These are phyloP conservation scores for Meteorus sp. DNA, from an alignment of 1,140 invertebrate species.

Conservation along the genomic window DNA sequence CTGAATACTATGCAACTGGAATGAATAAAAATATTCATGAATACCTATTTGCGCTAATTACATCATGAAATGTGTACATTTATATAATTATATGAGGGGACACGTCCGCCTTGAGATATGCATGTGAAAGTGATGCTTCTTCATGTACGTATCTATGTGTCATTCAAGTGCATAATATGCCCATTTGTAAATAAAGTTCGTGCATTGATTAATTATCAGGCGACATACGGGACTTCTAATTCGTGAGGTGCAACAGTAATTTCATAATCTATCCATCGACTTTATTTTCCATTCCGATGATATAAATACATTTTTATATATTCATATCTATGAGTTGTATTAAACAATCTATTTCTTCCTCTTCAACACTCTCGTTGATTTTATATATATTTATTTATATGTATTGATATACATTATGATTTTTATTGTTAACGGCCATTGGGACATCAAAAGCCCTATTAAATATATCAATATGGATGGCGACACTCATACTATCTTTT, in stretches of 20 bases:
- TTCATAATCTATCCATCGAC: not conserved
- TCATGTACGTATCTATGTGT: too few species aligned
- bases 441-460: not conserved
- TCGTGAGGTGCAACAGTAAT: too few species aligned
- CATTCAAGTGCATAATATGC: not conserved
- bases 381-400: not conserved
- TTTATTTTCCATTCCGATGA: conserved; percentile 19
- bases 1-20: too few species aligned
- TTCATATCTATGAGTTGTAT: conserved; percentile 13
- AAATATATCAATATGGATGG: conserved; percentile 5
- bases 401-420: too few species aligned
- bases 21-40: too few species aligned
- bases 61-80: too few species aligned
- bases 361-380: not conserved
- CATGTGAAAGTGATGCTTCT: too few species aligned
- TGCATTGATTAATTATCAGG: not conserved
- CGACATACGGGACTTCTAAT: too few species aligned
- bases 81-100: too few species aligned
- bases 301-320: conserved; percentile 11
- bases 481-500: conserved; percentile 6
- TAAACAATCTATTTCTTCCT: conserved; percentile 19
- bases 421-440: conserved; percentile 3
- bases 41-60: too few species aligned
- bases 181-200: not conserved
- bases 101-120: too few species aligned